Evolutionary conservation across 2,888 invertebrate species (phyloP), one percentile per base, ranked within the genome.

Genomic region (Chironomus tentans): DNA sequence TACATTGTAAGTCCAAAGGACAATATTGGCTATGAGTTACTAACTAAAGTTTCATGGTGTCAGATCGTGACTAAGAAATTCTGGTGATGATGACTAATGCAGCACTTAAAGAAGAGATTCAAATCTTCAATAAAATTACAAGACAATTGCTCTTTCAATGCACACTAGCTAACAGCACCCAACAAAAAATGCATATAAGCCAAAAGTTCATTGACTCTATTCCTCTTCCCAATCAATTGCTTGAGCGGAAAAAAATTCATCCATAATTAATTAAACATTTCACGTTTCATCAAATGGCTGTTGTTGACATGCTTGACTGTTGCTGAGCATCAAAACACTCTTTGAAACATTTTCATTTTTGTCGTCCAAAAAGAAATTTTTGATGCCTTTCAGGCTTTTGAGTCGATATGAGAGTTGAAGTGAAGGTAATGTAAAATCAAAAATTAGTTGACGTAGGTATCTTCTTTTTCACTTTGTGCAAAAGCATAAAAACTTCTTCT

Each of bases 221-320:
- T 21, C 3, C 24, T 24, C 65, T 24, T 65, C 22, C 13, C 7
- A 10, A 24, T 65, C 24, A 15, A 22, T 65, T 13, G 18, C 24
- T 10, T 10, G 24, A 24, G 13, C 65, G 65, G 18, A 38, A 28
- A 38, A 38, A 15, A 56, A 56, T 65, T 24, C 22, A 65, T 65
- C 21, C 28, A 56, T 71, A 46, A 73, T 73, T 24, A 62, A 73
- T 28, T 28, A 71, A 73, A 73, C 72, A 18, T 61, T 73, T 73
- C 72, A 73, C 72, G 72, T 73, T 48, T 50, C 56, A 73, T 46
- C 61, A 68, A 65, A 65, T 56, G n/a, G 56, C 56, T n/a, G 13
- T 24, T 65, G 22, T 65, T 24, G 65, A 65, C 65, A 65, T 24
- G 13, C 24, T 21, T 65, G 65, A 22, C 22, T 56, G 56, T 65